These are phyloP conservation scores for Willisornis vidua DNA, from an alignment of 2,113 vertebrate species.

Conservation along the genomic window DNA sequence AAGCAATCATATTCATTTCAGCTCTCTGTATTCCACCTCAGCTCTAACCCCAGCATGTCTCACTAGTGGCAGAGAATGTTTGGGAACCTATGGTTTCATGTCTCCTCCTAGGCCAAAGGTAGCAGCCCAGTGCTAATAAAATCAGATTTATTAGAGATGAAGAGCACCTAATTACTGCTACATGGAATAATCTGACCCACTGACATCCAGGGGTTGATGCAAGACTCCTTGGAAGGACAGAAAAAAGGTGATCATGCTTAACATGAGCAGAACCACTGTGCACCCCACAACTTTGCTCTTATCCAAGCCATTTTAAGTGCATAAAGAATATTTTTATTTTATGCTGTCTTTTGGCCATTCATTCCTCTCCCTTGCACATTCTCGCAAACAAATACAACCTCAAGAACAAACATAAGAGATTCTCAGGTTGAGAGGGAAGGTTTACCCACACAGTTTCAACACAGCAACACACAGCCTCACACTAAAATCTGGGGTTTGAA, in stretches of 20 bases:
- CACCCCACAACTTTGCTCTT: not conserved
- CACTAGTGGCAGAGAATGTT: not conserved
- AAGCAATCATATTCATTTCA: fast-evolving
- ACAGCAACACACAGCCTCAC: not conserved
- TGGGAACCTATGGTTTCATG: not conserved
- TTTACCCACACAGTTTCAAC: not conserved
- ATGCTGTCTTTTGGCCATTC: not conserved
- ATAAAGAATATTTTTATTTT: not conserved
- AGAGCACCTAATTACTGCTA: not conserved
- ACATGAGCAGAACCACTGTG: not conserved
- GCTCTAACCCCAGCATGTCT: not conserved
- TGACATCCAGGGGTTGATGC: not conserved
- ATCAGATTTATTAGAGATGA: not conserved
- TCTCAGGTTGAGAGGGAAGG: not conserved
- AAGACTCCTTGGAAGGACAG: not conserved
- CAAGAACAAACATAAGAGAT: not conserved
- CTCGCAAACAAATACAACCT: not conserved
- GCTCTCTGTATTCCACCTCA: not conserved
- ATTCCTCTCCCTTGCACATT: not conserved
- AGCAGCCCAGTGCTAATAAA: not conserved
- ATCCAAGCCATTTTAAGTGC: not conserved
- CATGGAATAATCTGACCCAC: not conserved
- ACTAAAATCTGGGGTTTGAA: not conserved
- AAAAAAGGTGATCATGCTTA: not conserved
- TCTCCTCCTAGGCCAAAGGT: not conserved